Evolutionary conservation across 2,797 vertebrate species (phyloP), one percentile per base, ranked within the genome.

Genomic region (Steatocranus sp.): DNA sequence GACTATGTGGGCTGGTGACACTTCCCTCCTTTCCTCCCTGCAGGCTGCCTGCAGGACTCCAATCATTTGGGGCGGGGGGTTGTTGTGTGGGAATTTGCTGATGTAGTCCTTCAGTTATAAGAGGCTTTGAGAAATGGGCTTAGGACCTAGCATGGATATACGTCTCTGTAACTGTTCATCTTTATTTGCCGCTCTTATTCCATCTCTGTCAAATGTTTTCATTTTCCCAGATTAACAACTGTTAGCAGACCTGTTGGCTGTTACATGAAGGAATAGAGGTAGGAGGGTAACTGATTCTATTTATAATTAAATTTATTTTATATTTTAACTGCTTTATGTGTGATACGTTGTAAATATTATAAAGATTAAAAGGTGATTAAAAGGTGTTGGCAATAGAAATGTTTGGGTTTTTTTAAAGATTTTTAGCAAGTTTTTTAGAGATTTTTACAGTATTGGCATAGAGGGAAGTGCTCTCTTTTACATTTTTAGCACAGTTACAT

Each of bases 71-170:
- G 53, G 27, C 1, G 15, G 15, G 54, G 25, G 38, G 56, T 58
- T 61, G 76, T 56, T 17, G 68, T 12, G 25, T 73, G 38, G 9
- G 78, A 70, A 53, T 68, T 76, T 79, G 38, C 68, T 38, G 76
- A 85, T 80, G 81, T 85, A 83, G 86, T 87, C 78, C 83, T 76
- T 92, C 87, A 90, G 89, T 75, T 88, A 87, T 92, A 93, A 93
- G 93, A 91, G 79, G 93, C 92, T 94, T 94, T 89, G 53, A 75
- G 66, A 85, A 79, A 88, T 32, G 8, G 30, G 51, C 48, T 89
- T 76, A 85, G 48, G 51, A 38, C 17, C 6, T 10, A 15, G 53
- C 68, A 75, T 81, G 51, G 48, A 79, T 8, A 46, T 48, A 48
- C 34, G 38, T 63, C 85, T 77, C 23, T 75, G 50, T 75, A 76